Base-by-base conservation (phyloP, 2,113 vertebrate genomes). In the Muntiacus reevesi region DNA sequence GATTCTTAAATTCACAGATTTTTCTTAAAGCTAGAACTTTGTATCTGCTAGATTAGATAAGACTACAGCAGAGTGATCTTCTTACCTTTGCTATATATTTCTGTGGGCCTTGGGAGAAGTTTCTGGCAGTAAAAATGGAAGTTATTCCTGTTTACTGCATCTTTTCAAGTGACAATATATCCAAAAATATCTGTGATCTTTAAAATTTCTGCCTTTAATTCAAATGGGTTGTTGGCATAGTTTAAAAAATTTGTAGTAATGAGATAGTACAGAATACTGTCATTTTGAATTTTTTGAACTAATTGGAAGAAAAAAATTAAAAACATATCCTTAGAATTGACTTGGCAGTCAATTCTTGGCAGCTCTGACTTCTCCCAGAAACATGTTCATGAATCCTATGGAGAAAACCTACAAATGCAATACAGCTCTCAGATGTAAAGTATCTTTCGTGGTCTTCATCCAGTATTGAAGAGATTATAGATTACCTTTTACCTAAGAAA, bases 241-340 rank as follows among this genome's bases (percentile, higher is more conserved):
- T 52, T 87, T 57, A 79, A 55, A 76, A n/a, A n/a, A 21, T 28
- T 47, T 71, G 5, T 60, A 52, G 3, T 57, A 55, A 95, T 54
- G 28, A 95, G 36, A 92, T 33, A 50, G 14, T 36, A 57, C 6
- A 83, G 40, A 96, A 92, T 59, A 84, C 50, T 57, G 33, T 43
- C n/a, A 82, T 60, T 97, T 87, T 86, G 14, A 27, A 91, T 82
- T 85, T 81, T 59, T 21, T 64, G 33, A 92, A 67, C 60, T 89
- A 90, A 78, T 79, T 86, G 55, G 89, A 87, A 93, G 33, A 95
- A 95, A 96, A 87, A 28, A 47, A 7, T 84, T 36, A 85, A 62
- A 64, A 88, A 55, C 7, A 0, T 40, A 28, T 71, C 10, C 19
- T 94, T 9, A 90, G 54, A 90, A 64, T 54, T 71, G 27, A 52